Evolutionary conservation across 2,113 vertebrate species (phyloP).

Genomic region (Oreochromis tanganicae): DNA sequence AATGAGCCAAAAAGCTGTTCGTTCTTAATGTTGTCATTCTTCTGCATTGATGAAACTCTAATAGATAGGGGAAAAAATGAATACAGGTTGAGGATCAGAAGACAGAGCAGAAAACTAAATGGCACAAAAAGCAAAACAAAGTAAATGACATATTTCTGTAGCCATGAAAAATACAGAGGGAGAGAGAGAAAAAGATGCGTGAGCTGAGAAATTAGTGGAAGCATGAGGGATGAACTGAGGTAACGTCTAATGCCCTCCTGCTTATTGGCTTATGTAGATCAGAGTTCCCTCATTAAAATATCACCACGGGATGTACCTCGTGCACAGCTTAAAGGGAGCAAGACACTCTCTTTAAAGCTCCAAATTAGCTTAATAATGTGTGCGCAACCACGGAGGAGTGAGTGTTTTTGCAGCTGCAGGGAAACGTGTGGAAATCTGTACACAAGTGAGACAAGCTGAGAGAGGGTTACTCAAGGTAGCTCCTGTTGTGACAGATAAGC

Average conservation of each 20-base stretch:
- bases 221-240: conserved; percentile 17
- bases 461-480: conserved; percentile 38
- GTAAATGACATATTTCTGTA: not conserved
- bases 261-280: conserved; percentile 56
- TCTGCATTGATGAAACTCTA: not conserved
- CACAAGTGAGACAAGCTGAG: not conserved
- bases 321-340: conserved; percentile 2
- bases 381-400: not conserved
- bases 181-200: not conserved
- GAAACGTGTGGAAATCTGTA: not conserved
- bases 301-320: conserved; percentile 34
- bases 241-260: conserved; percentile 4
- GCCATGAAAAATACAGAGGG: not conserved
- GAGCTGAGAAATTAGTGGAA: not conserved
- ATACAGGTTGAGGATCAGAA: not conserved
- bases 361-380: conserved; percentile 11
- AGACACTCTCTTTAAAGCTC: conserved; percentile 11
- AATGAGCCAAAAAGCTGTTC: not conserved
- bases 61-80: not conserved
- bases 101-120: not conserved
- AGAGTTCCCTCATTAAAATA: conserved; percentile 59
- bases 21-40: not conserved
- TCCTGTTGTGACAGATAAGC: conserved; percentile 23
- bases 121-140: not conserved
- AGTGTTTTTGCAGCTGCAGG: conserved; percentile 8